phyloP scores from a whole-genome alignment of 2,797 vertebrate genomes.

The Siniperca scherzeri region DNA sequence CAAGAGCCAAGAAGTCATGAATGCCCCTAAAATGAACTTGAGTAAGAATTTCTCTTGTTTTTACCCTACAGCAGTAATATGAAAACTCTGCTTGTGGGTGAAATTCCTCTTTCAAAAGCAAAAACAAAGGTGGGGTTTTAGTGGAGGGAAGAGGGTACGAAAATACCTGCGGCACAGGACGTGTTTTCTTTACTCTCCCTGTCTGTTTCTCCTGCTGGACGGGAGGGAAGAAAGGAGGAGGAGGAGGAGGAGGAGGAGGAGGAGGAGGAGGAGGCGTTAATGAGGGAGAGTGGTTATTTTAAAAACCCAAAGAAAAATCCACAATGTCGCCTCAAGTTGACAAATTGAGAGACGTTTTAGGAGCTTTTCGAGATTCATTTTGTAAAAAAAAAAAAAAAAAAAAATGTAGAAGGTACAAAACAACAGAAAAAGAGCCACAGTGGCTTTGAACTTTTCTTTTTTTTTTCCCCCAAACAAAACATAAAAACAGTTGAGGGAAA shows the following conservation, averaged over 20 bases:
- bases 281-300: slow-evolving; percentile 43
- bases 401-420: neutral
- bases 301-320: slow-evolving; percentile 27
- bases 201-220: slow-evolving; percentile 94
- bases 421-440: too few relatives aligned
- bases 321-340: slow-evolving; percentile 8
- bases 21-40: neutral
- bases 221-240: slow-evolving; percentile 55
- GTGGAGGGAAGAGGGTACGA: slow-evolving; percentile 50
- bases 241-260: slow-evolving; percentile 41
- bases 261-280: slow-evolving; percentile 56
- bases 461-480: neutral
- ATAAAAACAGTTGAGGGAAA: neutral
- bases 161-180: slow-evolving; percentile 92
- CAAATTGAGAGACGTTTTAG: slow-evolving; percentile 7
- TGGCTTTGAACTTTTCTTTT: too few relatives aligned
- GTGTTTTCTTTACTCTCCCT: slow-evolving; percentile 91
- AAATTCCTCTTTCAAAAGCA: slow-evolving; percentile 22
- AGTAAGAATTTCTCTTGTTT: slow-evolving; percentile 6
- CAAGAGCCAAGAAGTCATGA: neutral
- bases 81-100: slow-evolving; percentile 35
- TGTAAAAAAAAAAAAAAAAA: neutral
- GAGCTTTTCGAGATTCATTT: neutral
- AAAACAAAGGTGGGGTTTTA: slow-evolving; percentile 34
- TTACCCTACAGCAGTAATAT: slow-evolving; percentile 30